These are phyloP conservation scores for Ageneiosus marmoratus DNA, from an alignment of 2,113 vertebrate genomes.

Conservation along the genomic window DNA sequence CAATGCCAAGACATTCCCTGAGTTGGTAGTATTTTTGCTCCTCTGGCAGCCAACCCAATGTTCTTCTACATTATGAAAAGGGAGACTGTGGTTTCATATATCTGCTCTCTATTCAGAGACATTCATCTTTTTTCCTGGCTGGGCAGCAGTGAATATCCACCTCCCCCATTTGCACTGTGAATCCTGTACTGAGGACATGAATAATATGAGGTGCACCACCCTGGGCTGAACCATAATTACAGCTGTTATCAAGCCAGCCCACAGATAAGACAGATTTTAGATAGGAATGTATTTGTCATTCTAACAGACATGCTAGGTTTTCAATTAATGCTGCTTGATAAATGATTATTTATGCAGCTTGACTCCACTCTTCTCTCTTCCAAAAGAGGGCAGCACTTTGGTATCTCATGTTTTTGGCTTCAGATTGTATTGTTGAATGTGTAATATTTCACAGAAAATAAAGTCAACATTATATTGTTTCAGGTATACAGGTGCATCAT, in stretches of 20 bases:
- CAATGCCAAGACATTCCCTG: constrained; percentile 59
- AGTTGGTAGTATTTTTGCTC: constrained; percentile 58
- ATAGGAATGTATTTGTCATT: constrained; percentile 67
- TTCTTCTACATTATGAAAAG: constrained; percentile 53
- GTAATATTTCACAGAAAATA: background rate
- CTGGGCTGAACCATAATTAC: constrained; percentile 67
- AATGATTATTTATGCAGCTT: constrained; percentile 27
- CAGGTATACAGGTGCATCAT: background rate
- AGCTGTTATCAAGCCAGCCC: constrained; percentile 63
- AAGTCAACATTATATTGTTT: background rate
- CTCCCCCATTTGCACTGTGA: constrained; percentile 39
- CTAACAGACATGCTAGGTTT: constrained; percentile 27
- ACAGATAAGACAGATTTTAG: constrained; percentile 71
- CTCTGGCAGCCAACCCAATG: constrained; percentile 51
- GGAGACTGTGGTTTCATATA: constrained; percentile 59
- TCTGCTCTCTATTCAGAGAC: constrained; percentile 55
- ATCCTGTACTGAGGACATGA: constrained; percentile 57
- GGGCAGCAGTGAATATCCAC: constrained; percentile 50
- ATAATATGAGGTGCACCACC: constrained; percentile 60
- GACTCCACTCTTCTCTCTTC: constrained; percentile 49
- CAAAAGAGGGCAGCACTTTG: constrained; percentile 62
- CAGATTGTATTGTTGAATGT: constrained; percentile 10
- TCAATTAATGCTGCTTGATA: constrained; percentile 16
- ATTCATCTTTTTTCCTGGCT: constrained; percentile 52
- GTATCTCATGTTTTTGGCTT: constrained; percentile 20